Evolutionary conservation across 2,888 invertebrate species (phyloP).

Genomic region (Alviniconcha strummeri): DNA sequence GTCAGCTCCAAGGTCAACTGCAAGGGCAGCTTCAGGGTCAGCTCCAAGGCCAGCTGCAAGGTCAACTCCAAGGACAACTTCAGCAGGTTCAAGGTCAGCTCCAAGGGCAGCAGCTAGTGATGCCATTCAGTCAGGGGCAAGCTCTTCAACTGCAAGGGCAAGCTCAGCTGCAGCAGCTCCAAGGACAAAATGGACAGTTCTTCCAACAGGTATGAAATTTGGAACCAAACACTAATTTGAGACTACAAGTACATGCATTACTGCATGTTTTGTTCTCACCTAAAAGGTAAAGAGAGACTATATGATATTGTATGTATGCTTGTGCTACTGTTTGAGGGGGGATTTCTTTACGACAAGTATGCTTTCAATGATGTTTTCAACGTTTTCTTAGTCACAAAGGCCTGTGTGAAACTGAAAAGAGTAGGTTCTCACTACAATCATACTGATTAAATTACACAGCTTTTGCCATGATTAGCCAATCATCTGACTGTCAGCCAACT

Average conservation of each 20-base stretch:
- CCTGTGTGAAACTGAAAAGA: too few species aligned
- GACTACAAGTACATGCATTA: not conserved
- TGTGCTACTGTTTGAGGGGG: too few species aligned
- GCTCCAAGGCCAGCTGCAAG: conserved; percentile 28
- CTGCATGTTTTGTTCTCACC: not conserved
- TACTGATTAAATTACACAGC: too few species aligned
- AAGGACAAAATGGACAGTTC: conserved; percentile 39
- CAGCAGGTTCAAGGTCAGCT: conserved; percentile 77
- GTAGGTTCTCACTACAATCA: too few species aligned
- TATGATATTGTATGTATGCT: too few species aligned
- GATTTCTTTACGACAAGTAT: too few species aligned
- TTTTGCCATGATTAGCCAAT: too few species aligned
- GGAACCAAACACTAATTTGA: not conserved
- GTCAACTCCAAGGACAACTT: conserved; percentile 19
- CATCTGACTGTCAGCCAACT: too few species aligned
- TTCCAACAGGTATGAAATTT: conserved; percentile 35
- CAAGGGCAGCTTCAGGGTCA: conserved; percentile 38
- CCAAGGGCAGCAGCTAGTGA: conserved; percentile 30
- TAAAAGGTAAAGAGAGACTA: not conserved
- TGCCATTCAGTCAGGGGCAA: conserved; percentile 42
- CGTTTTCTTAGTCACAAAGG: too few species aligned
- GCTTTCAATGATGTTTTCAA: too few species aligned
- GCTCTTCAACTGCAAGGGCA: conserved; percentile 76
- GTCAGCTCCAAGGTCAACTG: conserved; percentile 79
- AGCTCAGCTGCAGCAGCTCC: conserved; percentile 37